phyloP scores from a whole-genome alignment of 2,113 vertebrate genomes.

The Cinclus mexicanus region DNA sequence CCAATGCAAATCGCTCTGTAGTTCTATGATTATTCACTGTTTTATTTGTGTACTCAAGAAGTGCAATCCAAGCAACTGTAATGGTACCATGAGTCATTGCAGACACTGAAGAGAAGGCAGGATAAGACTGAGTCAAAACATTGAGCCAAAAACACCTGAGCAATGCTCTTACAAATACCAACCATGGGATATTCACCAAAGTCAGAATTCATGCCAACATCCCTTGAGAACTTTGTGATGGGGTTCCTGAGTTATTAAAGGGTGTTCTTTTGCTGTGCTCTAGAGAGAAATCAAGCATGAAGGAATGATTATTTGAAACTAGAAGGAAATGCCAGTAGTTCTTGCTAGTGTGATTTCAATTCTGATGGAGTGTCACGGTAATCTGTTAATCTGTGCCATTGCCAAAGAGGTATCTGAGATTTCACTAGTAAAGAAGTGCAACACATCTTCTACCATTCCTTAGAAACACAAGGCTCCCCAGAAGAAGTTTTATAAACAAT shows the following conservation, averaged over 20 bases:
- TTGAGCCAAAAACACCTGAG: neutral
- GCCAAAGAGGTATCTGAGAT: neutral
- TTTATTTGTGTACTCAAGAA: neutral
- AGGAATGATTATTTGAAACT: neutral
- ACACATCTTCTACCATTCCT: neutral
- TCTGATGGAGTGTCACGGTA: neutral
- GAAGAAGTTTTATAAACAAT: neutral
- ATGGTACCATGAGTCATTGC: neutral
- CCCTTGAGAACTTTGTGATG: neutral
- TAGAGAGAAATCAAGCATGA: neutral
- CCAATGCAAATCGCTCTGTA: neutral
- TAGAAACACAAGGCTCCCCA: neutral
- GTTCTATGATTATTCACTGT: neutral
- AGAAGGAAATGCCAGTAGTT: neutral
- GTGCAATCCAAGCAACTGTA: neutral
- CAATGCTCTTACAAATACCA: neutral
- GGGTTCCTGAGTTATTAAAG: neutral
- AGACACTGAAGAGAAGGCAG: neutral
- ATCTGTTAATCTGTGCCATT: neutral
- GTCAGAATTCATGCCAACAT: neutral
- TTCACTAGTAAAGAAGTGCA: neutral
- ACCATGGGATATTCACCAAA: neutral
- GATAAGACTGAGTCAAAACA: neutral
- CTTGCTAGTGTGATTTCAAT: neutral
- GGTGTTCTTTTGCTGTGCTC: neutral